A percentile compares a stretch with the other conserved stretches of the same genome.
phyloP scores from a whole-genome alignment of 1,140 invertebrate genomes.

The Phocides pigmalion region DNA sequence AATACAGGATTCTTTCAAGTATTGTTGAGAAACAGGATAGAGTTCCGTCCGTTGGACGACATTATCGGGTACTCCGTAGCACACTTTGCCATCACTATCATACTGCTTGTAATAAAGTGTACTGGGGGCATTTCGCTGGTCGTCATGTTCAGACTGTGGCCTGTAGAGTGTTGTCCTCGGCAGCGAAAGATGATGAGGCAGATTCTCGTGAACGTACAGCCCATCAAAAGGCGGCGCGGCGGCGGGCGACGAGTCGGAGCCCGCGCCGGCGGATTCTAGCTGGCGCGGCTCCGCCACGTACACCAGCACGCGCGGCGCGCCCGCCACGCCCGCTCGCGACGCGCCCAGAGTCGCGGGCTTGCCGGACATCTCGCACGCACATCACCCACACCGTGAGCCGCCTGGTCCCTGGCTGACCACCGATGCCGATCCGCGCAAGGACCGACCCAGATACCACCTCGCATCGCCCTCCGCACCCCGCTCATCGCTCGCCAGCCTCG shows the following conservation, averaged over 20 bases:
- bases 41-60: slow-evolving; percentile 52
- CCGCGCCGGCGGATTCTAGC: slow-evolving; percentile 71
- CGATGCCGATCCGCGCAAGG: slow-evolving; percentile 56
- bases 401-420: slow-evolving; percentile 66
- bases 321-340: slow-evolving; percentile 74
- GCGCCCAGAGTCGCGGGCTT: slow-evolving; percentile 78
- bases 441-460: slow-evolving; percentile 51
- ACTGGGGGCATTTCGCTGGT: slow-evolving; percentile 47
- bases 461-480: slow-evolving; percentile 65
- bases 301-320: slow-evolving; percentile 75
- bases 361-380: slow-evolving; percentile 75
- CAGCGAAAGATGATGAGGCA: slow-evolving; percentile 52
- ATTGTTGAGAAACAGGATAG: slow-evolving; percentile 54
- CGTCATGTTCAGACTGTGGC: slow-evolving; percentile 48
- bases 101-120: slow-evolving; percentile 62
- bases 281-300: slow-evolving; percentile 79
- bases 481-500: slow-evolving; percentile 66
- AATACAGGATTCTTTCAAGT: slow-evolving; percentile 58
- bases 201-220: slow-evolving; percentile 57
- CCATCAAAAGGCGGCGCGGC: slow-evolving; percentile 49
- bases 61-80: slow-evolving; percentile 49
- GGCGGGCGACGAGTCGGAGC: slow-evolving; percentile 57
- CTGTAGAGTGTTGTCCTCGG: slow-evolving; percentile 55
- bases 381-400: slow-evolving; percentile 70
- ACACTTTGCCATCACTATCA: slow-evolving; percentile 58